Evolutionary conservation across 2,888 invertebrate species (phyloP).

Genomic region (Cantharis rufa): DNA sequence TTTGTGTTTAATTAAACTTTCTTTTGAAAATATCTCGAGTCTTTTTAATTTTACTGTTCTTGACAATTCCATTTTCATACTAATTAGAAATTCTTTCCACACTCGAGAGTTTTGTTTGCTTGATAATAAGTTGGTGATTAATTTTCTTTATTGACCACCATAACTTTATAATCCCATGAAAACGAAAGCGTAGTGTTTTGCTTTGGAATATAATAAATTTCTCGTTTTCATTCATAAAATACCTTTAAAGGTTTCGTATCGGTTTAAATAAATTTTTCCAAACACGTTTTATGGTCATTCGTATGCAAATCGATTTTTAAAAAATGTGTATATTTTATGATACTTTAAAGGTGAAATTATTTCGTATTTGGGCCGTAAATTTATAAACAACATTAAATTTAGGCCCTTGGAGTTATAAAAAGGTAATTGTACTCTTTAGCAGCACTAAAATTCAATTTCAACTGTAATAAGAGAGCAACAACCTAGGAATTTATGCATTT

Average conservation of each 20-base stretch:
- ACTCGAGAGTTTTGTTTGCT: neutral
- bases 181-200: neutral
- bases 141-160: neutral
- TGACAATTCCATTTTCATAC: neutral
- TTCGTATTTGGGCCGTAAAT: neutral
- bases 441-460: neutral
- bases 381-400: neutral
- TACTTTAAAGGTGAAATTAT: neutral
- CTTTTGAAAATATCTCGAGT: neutral
- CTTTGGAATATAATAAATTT: neutral
- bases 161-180: neutral
- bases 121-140: neutral
- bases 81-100: neutral
- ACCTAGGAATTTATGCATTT: neutral
- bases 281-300: neutral
- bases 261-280: neutral
- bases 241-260: neutral
- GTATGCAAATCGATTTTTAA: neutral
- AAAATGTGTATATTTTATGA: neutral
- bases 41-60: neutral
- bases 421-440: neutral
- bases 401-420: neutral
- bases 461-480: neutral
- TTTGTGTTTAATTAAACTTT: neutral
- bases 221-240: neutral